Conservation (phyloP, 2,113 vertebrate species). For the Symphodus melops region DNA sequence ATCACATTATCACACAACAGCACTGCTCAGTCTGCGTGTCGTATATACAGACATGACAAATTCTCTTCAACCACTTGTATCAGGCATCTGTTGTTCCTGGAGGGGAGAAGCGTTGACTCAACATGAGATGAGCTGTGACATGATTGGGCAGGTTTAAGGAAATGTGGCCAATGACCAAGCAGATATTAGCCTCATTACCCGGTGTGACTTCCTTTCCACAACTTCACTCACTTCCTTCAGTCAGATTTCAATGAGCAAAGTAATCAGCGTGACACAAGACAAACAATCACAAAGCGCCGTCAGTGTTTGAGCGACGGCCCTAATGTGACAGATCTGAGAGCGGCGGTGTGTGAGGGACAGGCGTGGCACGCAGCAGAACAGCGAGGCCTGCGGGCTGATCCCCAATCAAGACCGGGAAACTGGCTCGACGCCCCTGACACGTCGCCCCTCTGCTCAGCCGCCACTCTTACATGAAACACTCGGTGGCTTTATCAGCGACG, state of each 20-base stretch:
- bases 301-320: constrained; percentile 64
- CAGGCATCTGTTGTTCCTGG: constrained; percentile 18
- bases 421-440: constrained; percentile 51
- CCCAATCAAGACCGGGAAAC: constrained; percentile 56
- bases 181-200: constrained; percentile 9
- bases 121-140: background rate
- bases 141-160: background rate
- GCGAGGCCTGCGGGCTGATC: constrained; percentile 60
- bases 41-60: constrained; percentile 24
- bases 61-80: background rate
- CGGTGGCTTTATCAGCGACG: constrained; percentile 42
- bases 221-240: constrained; percentile 28
- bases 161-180: constrained; percentile 26
- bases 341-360: constrained; percentile 72
- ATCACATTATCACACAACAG: constrained; percentile 29
- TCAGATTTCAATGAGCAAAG: constrained; percentile 28
- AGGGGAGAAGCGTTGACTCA: constrained; percentile 8
- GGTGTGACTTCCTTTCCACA: constrained; percentile 7
- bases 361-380: constrained; percentile 65
- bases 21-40: constrained; percentile 14
- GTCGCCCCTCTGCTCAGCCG: constrained; percentile 56
- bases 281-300: constrained; percentile 53
- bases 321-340: constrained; percentile 73
- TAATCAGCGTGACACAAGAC: constrained; percentile 43
- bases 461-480: constrained; percentile 54